Evolutionary conservation across 2,888 invertebrate species (phyloP), one percentile per base, ranked within the genome.

Genomic region (Psylliodes chrysocephalus): DNA sequence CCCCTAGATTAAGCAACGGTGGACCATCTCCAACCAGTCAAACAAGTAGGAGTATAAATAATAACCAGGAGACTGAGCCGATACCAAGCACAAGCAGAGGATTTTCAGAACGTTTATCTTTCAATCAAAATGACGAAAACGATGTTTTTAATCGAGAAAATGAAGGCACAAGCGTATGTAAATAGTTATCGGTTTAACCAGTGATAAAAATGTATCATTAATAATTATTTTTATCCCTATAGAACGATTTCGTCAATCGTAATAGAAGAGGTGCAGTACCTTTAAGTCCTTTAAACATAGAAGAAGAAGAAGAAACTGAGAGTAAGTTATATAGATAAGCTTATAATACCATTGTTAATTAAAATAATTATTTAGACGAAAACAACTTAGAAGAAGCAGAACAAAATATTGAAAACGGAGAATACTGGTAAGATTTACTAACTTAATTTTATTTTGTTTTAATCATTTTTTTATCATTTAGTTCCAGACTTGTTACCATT

Each of bases 381-480:
- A 22, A 54, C 7, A 25, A 18, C n/a, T 14, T 40, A 54, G 40
- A 40, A 8, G 49, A 59, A 40, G 51, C 38, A 22, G 59, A 59
- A 40, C 47, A 28, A 14, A 35, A 49, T 5, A 51, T n/a, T 7
- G 51, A 10, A 25, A 25, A 59, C 14, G n/a, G 4, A 17, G 51
- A 51, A 6, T 40, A 28, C 28, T 49, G 51, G 59, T 51, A 40
- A 7, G 47, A 46, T 25, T 25, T 5, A 25, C 7, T n/a, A n/a
- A n/a, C n/a, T n/a, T n/a, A n/a, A n/a, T n/a, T n/a, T n/a, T n/a
- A n/a, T n/a, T n/a, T n/a, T n/a, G n/a, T 14, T 44, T 44, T 10
- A 44, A 44, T 44, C 0, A 19, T 44, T 44, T 22, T 10, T 4
- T 14, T 33, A n/a, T 18, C 10, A 17, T 51, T 49, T 18, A 51